phyloP scores from a whole-genome alignment of 64 coral and sea anemone species.

The Dendronephthya gigantea region DNA sequence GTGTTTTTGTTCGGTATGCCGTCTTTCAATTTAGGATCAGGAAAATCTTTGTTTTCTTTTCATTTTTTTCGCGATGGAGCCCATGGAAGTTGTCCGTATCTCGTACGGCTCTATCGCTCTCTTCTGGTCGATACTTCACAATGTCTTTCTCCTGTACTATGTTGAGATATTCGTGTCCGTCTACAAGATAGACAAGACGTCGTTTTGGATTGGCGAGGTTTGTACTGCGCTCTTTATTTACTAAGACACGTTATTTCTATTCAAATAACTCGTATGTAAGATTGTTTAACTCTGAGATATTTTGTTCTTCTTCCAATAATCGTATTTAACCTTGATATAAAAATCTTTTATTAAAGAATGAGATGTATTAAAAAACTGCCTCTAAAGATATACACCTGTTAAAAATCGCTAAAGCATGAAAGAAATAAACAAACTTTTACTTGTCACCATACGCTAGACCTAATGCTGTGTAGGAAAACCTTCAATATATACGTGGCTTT shows the following conservation, averaged over 20 bases:
- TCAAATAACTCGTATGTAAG: too few relatives aligned
- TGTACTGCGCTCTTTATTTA: background rate
- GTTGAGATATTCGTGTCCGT: constrained; percentile 94
- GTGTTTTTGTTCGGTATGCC: background rate
- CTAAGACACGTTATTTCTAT: too few relatives aligned
- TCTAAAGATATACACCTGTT: background rate
- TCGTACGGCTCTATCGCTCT: constrained; percentile 84
- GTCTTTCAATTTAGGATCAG: background rate
- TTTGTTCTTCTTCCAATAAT: too few relatives aligned
- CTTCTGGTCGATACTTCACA: constrained; percentile 84
- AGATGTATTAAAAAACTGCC: background rate
- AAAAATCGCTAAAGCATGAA: too few relatives aligned
- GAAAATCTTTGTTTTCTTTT: background rate
- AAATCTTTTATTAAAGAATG: too few relatives aligned
- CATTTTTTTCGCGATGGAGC: background rate
- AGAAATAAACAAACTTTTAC: too few relatives aligned
- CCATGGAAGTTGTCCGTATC: constrained; percentile 37
- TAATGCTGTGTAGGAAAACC: too few relatives aligned
- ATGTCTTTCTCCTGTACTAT: constrained; percentile 92
- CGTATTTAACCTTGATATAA: too few relatives aligned
- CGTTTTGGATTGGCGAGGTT: constrained; percentile 93
- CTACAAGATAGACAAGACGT: constrained; percentile 76
- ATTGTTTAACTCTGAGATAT: too few relatives aligned
- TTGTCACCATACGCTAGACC: too few relatives aligned
- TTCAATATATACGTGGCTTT: too few relatives aligned